phyloP scores from a whole-genome alignment of 1,140 invertebrate genomes.

The Theocolax elegans region DNA sequence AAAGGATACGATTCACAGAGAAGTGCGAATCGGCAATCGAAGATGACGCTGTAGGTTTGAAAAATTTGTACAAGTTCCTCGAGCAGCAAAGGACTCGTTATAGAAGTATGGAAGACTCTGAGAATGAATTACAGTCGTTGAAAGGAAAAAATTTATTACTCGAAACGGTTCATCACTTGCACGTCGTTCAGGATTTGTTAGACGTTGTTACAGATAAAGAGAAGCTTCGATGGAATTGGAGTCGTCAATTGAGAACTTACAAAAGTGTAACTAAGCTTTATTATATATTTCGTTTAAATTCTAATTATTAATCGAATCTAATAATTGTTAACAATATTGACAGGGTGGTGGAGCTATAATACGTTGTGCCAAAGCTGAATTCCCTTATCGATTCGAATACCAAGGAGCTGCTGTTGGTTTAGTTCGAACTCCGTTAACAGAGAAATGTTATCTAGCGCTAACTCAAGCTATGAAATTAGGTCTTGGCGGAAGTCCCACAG shows the following conservation, averaged over 20 bases:
- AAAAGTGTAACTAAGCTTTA: slow-evolving; percentile 48
- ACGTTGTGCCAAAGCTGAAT: slow-evolving; percentile 89
- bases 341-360: slow-evolving; percentile 70
- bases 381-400: slow-evolving; percentile 97
- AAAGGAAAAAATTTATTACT: slow-evolving; percentile 81
- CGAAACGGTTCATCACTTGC: slow-evolving; percentile 92
- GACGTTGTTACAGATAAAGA: slow-evolving; percentile 55
- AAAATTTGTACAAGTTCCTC: slow-evolving; percentile 59
- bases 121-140: slow-evolving; percentile 66
- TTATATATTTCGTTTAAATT: too few relatives aligned
- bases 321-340: slow-evolving; percentile 18
- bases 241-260: slow-evolving; percentile 85
- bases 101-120: slow-evolving; percentile 58
- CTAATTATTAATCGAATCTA: too few relatives aligned
- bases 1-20: slow-evolving; percentile 62
- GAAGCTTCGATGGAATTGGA: slow-evolving; percentile 84
- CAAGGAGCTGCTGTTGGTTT: slow-evolving; percentile 88
- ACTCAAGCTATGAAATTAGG: slow-evolving; percentile 96
- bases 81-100: slow-evolving; percentile 59
- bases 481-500: slow-evolving; percentile 97
- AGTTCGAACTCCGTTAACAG: slow-evolving; percentile 92
- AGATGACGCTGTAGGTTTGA: slow-evolving; percentile 49
- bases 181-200: slow-evolving; percentile 83
- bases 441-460: slow-evolving; percentile 95
- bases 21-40: slow-evolving; percentile 59